Base-by-base conservation (phyloP, 2,113 vertebrate genomes). In the Phocoena phocoena region DNA sequence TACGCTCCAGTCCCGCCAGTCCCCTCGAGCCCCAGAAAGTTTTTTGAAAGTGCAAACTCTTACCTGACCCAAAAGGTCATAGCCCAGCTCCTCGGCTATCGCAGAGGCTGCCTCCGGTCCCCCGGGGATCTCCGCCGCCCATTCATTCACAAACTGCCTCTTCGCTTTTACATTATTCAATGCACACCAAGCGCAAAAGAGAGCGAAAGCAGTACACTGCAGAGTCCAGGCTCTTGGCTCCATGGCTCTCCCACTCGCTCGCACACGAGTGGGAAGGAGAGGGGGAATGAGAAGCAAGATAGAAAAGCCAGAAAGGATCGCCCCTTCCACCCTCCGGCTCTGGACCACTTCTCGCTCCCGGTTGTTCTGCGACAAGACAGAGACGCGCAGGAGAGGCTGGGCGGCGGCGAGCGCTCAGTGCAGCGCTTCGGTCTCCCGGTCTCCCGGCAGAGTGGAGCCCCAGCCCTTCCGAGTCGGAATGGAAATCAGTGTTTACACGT, bases 1-100 rank as follows among this genome's bases (percentile, higher is more conserved):
- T 4, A 26, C 26, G 70, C 67, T 89, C 41, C 74, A 33, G 38
- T 89, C 79, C 74, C 65, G 47, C 53, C 50, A 25, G 71, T 55
- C 60, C 70, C 95, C 79, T 33, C 0, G 67, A 53, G 36, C 44
- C 80, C 97, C 79, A 31, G 70, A 98, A 98, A 98, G 96, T 98
- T 98, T 97, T 90, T 85, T 71, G 38, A 93, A 98, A 97, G 97
- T 89, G 90, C 23, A 90, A 96, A 93, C 98, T 98, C 98, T 98
- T 99, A 99, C 99, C 99, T 99, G 99, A 97, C 99, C 99, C 98
- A 99, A 98, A 93, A 99, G 98, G 90, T 99, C 97, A 98, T 99
- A 99, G 97, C 99, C 99, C 98, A 99, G 98, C 91, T 99, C 99
- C 95, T 98, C 97, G 67, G 99, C 99, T 93, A 99, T 99, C 87